Base-by-base conservation (phyloP, 2,797 vertebrate species). In the Neosilurus mollespiculum region DNA sequence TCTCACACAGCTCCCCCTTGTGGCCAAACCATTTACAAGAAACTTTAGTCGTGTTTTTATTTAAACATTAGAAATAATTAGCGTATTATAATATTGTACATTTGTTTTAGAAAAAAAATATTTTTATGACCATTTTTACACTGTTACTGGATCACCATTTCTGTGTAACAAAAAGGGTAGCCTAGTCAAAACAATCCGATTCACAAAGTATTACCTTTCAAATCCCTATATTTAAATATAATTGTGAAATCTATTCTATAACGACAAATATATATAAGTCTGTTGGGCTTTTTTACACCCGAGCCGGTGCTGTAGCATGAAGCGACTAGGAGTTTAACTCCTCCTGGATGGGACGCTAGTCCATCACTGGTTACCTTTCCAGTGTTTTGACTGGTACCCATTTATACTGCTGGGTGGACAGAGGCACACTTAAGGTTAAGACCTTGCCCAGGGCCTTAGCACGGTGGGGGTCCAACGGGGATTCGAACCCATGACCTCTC, bases 1-100 rank as follows among this genome's bases (percentile, higher is more conserved):
- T 43, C 4, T 49, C n/a, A 12, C 82, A 43, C 76, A 81, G 87
- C 89, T 11, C 89, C 91, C 81, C 82, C 88, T 75, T 87, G 85
- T 91, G 92, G 89, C 49, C n/a, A 34, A 12, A 67, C 18, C 9
- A 6, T 81, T 67, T 78, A 70, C 49, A 64, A 11, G 2, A 37
- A 49, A 18, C 22, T 37, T 22, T 80, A 15, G 14, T 3, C 30
- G 53, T 67, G n/a, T 30, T 26, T 75, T 75, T 0, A 75, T 20
- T 56, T 34, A 56, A 73, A 30, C 51, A 20, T 18, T 73, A 73
- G 8, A 26, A 24, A 72, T 53, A 53, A 51, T 15, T 3, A 0
- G 4, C 1, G 14, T 56, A 30, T 14, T 73, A 30, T 30, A 30
- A 56, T 18, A 30, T 11, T 10, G 9, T 75, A 54, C 30, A 20